Evolutionary conservation across 2,888 invertebrate genomes (phyloP), one percentile per base, ranked within the genome.

Genomic region (Suillia variegata): DNA sequence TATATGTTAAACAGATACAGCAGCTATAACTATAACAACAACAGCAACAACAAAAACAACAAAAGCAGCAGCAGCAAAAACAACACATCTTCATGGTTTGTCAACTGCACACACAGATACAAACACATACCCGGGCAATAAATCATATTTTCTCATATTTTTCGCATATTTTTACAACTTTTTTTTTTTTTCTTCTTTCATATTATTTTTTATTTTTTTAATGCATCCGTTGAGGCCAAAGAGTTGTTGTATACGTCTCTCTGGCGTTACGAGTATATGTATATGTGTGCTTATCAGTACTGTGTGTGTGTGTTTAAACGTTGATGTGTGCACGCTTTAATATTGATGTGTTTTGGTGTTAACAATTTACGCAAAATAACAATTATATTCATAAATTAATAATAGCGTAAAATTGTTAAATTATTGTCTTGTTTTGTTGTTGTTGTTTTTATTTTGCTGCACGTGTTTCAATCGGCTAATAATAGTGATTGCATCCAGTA

Each of bases 111-210:
- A 52, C 56, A 20, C 42, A 15, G 56, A 54, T 45, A 52, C 57
- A 48, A 20, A 51, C 56, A 54, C 53, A 48, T 42, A 59, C 58
- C 42, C 60, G 58, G 38, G 68, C 62, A 66, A 76, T 77, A 77
- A 76, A 77, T 77, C 77, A 77, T 76, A 67, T 69, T 66, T 67
- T 60, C 70, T 73, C 74, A 70, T 72, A 74, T 69, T 73, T 67
- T 69, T 60, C 63, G 67, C 65, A 67, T 66, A 68, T 66, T 71
- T 70, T n/a, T n/a, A n/a, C n/a, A n/a, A n/a, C n/a, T n/a, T n/a
- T 70, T 69, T 67, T 71, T 71, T 70, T 67, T 67, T 60, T 58
- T 66, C 54, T 54, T 51, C 21, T 26, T 49, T n/a, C n/a, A n/a
- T n/a, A n/a, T n/a, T n/a, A n/a, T n/a, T n/a, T n/a, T n/a, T n/a